Conservation (phyloP, 2,888 invertebrate species). For the Caenorhabditis afra region DNA sequence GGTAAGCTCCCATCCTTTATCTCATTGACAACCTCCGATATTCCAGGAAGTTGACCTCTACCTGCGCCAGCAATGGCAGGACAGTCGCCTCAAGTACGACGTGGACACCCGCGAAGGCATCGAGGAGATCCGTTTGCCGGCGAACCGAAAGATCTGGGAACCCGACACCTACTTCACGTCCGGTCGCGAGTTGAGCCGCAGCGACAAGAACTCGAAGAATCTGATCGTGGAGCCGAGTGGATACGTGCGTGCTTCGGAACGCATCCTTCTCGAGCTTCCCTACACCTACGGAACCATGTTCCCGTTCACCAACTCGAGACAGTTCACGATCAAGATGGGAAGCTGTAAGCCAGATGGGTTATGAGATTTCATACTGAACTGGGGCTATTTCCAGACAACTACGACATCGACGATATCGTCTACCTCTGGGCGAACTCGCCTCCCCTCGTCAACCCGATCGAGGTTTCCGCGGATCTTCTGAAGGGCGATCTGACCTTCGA, state of each 20-base stretch:
- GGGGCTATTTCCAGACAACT: slow-evolving; percentile 60
- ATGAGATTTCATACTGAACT: neutral
- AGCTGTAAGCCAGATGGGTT: slow-evolving; percentile 59
- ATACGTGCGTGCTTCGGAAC: slow-evolving; percentile 71
- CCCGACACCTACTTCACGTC: slow-evolving; percentile 78
- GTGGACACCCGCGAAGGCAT: slow-evolving; percentile 76
- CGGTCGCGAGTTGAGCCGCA: slow-evolving; percentile 63
- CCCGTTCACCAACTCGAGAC: slow-evolving; percentile 68
- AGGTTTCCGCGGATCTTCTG: slow-evolving; percentile 74
- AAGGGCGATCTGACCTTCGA: slow-evolving; percentile 67
- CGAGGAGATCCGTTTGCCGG: slow-evolving; percentile 72
- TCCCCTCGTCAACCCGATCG: slow-evolving; percentile 77
- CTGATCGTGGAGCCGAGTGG: slow-evolving; percentile 75
- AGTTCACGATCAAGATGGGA: slow-evolving; percentile 67
- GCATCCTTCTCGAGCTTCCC: slow-evolving; percentile 66
- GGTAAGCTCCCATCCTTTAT: slow-evolving; percentile 28
- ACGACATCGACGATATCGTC: slow-evolving; percentile 77
- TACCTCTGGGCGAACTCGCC: slow-evolving; percentile 80
- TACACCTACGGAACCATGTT: slow-evolving; percentile 62
- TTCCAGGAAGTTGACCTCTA: slow-evolving; percentile 78
- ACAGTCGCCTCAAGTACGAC: slow-evolving; percentile 75
- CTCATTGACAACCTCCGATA: neutral
- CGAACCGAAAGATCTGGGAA: slow-evolving; percentile 73
- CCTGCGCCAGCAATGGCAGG: slow-evolving; percentile 79
- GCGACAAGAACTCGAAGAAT: slow-evolving; percentile 38